Evolutionary conservation across 2,888 invertebrate genomes (phyloP), one percentile per base, ranked within the genome.

Genomic region (Rhagium mordax): DNA sequence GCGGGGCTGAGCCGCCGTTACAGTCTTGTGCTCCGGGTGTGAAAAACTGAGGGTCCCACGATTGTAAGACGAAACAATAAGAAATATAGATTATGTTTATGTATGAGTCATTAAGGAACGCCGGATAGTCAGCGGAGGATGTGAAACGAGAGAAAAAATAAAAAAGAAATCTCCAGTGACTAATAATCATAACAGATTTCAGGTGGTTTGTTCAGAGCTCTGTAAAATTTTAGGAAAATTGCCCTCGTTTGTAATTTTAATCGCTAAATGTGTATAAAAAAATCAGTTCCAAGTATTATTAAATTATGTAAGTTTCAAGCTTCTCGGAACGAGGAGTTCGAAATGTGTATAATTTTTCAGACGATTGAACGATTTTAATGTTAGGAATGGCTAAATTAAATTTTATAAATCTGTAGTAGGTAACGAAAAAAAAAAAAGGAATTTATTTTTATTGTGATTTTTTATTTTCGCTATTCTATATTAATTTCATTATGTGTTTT

Each of bases 21-120:
- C 85, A 84, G 80, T 84, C 77, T 81, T 71, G 60, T 84, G 83
- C 79, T 68, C 80, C 78, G 79, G 82, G 84, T 85, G 85, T 84
- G 85, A 85, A 85, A 84, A 80, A 79, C 74, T 74, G 61, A 76
- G 72, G 75, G 79, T 84, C 83, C 77, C 83, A 83, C 83, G 83
- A 83, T 82, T 82, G 81, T 82, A 69, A 68, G 71, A 74, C 77
- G 76, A 74, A 78, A 80, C 79, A 81, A 82, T 79, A 79, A 80
- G 79, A 80, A 81, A 81, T 79, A 83, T 80, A 82, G 81, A 81
- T 82, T 81, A 82, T 83, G 82, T 82, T 82, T 82, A 82, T 83
- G 82, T 80, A 83, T 84, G 83, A 83, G 78, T 83, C 83, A 84
- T 83, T 83, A 82, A 76, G 75, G 74, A 75, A 72, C 72, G 71